Conservation (phyloP, 1,140 invertebrate species). For the Diachasmimorpha longicaudata region DNA sequence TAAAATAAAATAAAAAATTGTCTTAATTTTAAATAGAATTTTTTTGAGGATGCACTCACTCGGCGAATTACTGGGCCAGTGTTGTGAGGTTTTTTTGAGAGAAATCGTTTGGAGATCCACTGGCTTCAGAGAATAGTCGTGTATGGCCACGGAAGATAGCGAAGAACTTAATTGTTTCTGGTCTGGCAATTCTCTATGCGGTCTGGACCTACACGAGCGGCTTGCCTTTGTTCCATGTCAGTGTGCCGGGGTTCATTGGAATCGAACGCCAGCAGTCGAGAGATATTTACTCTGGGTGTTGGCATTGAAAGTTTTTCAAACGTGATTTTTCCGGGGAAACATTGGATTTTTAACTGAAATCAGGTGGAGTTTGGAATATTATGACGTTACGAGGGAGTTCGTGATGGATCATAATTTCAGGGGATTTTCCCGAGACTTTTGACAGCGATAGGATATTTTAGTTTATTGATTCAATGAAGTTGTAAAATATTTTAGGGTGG, state of each 20-base stretch:
- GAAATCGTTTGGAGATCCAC: neutral
- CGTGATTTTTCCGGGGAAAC: neutral
- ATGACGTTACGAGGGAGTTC: too few species aligned
- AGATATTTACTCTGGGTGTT: too few species aligned
- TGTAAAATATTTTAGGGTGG: too few species aligned
- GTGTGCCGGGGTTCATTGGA: neutral
- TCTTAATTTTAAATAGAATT: neutral
- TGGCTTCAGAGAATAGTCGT: slow-evolving; percentile 2
- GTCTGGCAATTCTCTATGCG: slow-evolving; percentile 54
- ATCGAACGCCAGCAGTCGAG: neutral
- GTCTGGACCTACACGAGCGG: slow-evolving; percentile 35
- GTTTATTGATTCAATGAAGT: too few species aligned
- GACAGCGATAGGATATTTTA: too few species aligned
- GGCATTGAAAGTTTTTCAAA: neutral
- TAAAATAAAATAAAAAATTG: neutral
- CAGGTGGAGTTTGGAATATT: too few species aligned
- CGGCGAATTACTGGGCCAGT: too few species aligned
- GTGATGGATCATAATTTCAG: too few species aligned
- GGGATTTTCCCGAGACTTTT: too few species aligned
- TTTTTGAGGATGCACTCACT: too few species aligned
- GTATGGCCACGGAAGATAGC: slow-evolving; percentile 50
- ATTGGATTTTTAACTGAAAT: too few species aligned
- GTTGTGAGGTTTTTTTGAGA: neutral
- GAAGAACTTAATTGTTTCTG: slow-evolving; percentile 56
- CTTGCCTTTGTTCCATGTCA: slow-evolving; percentile 35